A percentile compares a stretch with the other conserved stretches of the same genome.
Conservation (phyloP, 2,888 invertebrate genomes). For the Timandra comae region DNA sequence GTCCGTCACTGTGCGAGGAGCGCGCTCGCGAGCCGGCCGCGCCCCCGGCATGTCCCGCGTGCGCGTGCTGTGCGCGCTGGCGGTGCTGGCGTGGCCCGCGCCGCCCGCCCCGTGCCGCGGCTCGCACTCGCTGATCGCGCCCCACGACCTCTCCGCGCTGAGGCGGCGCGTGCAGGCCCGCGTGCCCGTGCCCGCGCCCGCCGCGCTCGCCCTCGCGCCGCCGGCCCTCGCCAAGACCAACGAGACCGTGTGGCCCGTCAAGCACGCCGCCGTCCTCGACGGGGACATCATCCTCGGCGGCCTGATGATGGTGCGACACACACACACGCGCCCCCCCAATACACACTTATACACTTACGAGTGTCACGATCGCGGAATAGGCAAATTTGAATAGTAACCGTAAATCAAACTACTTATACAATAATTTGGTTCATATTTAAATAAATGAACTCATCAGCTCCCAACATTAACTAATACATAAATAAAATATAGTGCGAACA, state of each 20-base stretch:
- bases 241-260: constrained; percentile 81
- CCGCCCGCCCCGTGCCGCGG: too few species aligned
- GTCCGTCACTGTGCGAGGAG: background rate
- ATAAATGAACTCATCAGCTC: too few species aligned
- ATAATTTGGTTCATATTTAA: too few species aligned
- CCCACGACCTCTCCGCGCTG: background rate
- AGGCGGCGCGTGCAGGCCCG: too few species aligned
- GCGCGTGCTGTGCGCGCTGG: background rate
- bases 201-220: constrained; percentile 5
- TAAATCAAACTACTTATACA: too few species aligned
- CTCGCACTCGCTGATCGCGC: background rate
- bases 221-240: constrained; percentile 26
- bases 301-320: constrained; percentile 85
- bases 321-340: constrained; percentile 2
- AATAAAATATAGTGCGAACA: too few species aligned
- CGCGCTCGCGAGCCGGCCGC: background rate
- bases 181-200: background rate
- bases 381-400: too few species aligned
- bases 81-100: background rate
- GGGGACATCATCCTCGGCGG: constrained; percentile 91
- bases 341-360: background rate
- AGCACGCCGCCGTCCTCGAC: constrained; percentile 86
- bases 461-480: too few species aligned
- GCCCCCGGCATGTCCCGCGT: constrained; percentile 40
- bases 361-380: too few species aligned